Percentiles rank a stretch among this genome's conserved stretches.
phyloP scores from a whole-genome alignment of 1,140 invertebrate genomes.

The Proctacanthus coquilletti region DNA sequence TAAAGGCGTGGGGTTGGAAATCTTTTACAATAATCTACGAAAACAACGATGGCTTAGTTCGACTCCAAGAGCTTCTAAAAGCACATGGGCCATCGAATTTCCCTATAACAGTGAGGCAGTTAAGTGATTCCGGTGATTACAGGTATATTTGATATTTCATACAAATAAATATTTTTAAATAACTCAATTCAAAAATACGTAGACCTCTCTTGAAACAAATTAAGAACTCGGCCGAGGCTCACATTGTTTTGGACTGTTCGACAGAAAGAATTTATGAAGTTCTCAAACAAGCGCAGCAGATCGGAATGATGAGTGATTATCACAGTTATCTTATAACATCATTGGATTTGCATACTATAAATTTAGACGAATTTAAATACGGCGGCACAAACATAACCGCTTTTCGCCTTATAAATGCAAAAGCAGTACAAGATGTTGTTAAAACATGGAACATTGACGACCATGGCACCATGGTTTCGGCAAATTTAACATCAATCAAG shows the following conservation, averaged over 20 bases:
- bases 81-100: slow-evolving; percentile 69
- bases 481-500: slow-evolving; percentile 21
- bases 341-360: slow-evolving; percentile 74
- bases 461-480: slow-evolving; percentile 20
- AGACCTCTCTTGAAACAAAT: slow-evolving; percentile 82
- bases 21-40: slow-evolving; percentile 92
- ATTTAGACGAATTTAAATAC: slow-evolving; percentile 86
- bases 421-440: slow-evolving; percentile 51
- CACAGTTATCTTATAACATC: slow-evolving; percentile 85
- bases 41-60: slow-evolving; percentile 81
- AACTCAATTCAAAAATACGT: background rate
- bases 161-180: background rate
- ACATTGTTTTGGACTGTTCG: slow-evolving; percentile 83
- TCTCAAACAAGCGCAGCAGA: slow-evolving; percentile 83
- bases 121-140: slow-evolving; percentile 64
- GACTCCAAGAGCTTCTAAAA: slow-evolving; percentile 84
- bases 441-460: slow-evolving; percentile 47
- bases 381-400: slow-evolving; percentile 87
- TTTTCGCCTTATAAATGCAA: slow-evolving; percentile 45
- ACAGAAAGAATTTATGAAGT: slow-evolving; percentile 70
- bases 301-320: slow-evolving; percentile 88
- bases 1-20: slow-evolving; percentile 81
- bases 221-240: slow-evolving; percentile 74
- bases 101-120: slow-evolving; percentile 63
- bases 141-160: slow-evolving; percentile 35